Evolutionary conservation across 2,888 invertebrate species (phyloP).

Genomic region (Drosophila prolongata): DNA sequence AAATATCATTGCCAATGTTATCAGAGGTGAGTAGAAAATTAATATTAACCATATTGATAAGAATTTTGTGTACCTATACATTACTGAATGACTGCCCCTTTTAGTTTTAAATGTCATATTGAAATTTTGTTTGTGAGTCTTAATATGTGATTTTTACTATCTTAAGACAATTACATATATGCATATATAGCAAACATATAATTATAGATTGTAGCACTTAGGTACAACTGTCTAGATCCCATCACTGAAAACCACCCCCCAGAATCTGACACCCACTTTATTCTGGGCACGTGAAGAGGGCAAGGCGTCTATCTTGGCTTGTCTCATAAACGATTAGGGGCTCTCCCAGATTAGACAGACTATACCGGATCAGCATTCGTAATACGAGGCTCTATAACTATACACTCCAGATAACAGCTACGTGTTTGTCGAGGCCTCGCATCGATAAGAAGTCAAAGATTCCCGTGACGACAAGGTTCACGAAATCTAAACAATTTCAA

Average conservation of each 20-base stretch:
- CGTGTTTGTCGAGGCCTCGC: slow-evolving; percentile 26
- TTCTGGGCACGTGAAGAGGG: slow-evolving; percentile 35
- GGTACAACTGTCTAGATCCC: slow-evolving; percentile 5
- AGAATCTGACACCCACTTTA: slow-evolving; percentile 15
- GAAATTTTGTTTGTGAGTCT: background rate
- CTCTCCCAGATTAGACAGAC: slow-evolving; percentile 17
- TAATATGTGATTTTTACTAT: background rate
- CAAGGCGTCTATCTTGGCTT: slow-evolving; percentile 20
- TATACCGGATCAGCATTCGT: slow-evolving; percentile 34
- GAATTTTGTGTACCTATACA: background rate
- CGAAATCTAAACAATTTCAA: slow-evolving; percentile 8
- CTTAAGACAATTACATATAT: too few species aligned
- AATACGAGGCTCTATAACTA: slow-evolving; percentile 15
- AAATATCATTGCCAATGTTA: background rate
- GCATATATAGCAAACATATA: background rate
- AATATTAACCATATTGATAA: background rate
- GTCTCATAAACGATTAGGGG: slow-evolving; percentile 29
- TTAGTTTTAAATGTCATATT: background rate
- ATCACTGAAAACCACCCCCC: slow-evolving; percentile 6
- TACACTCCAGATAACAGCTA: slow-evolving; percentile 40
- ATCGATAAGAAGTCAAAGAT: slow-evolving; percentile 34
- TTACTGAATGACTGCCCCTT: too few species aligned
- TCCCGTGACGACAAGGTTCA: slow-evolving; percentile 7
- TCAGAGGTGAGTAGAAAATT: background rate
- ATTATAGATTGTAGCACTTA: background rate